Conservation (phyloP, 2,113 vertebrate species). For the Arizona elegans region DNA sequence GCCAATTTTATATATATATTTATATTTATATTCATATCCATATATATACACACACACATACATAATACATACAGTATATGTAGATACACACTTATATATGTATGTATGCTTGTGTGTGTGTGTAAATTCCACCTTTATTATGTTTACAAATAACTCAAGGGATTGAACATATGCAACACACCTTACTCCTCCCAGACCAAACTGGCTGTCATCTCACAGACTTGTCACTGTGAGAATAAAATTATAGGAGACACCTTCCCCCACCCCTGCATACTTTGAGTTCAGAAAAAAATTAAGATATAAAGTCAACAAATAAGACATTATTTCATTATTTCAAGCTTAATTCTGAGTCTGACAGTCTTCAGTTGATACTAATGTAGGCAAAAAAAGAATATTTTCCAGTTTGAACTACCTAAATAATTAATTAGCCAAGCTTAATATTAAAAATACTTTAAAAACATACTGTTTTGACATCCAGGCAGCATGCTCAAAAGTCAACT, state of each 20-base stretch:
- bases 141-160: not conserved
- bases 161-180: not conserved
- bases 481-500: slow-evolving; percentile 91
- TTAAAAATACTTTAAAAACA: slow-evolving; percentile 45
- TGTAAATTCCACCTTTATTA: not conserved
- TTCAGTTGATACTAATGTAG: not conserved
- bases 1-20: not conserved
- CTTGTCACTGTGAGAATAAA: not conserved
- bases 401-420: not conserved
- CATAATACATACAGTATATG: too few relatives aligned
- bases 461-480: slow-evolving; percentile 99
- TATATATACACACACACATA: too few relatives aligned
- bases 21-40: too few relatives aligned
- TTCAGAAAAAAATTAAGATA: not conserved
- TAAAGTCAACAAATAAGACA: not conserved
- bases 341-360: not conserved
- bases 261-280: not conserved
- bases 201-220: not conserved
- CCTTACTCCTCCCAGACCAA: not conserved
- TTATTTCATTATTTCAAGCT: not conserved
- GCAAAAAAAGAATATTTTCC: not conserved
- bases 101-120: too few relatives aligned
- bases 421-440: not conserved
- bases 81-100: not conserved
- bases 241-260: not conserved